phyloP scores from a whole-genome alignment of 2,797 vertebrate species.

The Parambassis ranga region DNA sequence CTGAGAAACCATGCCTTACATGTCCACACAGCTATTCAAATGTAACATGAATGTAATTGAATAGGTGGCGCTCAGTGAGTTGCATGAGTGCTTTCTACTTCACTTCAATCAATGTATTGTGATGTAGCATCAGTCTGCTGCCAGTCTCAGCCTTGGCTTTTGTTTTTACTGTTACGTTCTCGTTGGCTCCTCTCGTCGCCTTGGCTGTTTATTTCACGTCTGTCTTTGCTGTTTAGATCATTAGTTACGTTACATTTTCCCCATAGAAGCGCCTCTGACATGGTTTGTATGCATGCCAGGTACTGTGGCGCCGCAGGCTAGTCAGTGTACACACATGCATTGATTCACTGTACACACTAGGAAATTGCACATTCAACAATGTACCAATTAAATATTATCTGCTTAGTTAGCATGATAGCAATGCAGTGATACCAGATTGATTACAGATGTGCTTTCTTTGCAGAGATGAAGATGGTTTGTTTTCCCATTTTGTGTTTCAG shows the following conservation, averaged over 20 bases:
- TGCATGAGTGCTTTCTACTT: constrained; percentile 38
- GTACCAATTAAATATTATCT: constrained; percentile 22
- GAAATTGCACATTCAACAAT: constrained; percentile 5
- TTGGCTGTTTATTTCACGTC: constrained; percentile 32
- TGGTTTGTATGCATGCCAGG: constrained; percentile 33
- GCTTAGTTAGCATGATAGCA: background rate
- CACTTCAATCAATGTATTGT: constrained; percentile 40
- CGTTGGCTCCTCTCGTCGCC: constrained; percentile 17
- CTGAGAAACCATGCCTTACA: constrained; percentile 7
- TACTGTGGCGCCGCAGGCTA: constrained; percentile 23
- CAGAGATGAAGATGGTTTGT: constrained; percentile 14
- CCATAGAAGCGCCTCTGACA: constrained; percentile 33
- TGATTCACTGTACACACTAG: constrained; percentile 25
- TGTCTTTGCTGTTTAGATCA: constrained; percentile 29
- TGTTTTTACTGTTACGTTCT: constrained; percentile 21
- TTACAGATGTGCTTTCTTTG: constrained; percentile 3
- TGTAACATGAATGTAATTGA: constrained; percentile 51
- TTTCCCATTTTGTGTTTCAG: constrained; percentile 39
- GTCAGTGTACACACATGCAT: constrained; percentile 10
- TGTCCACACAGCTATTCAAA: constrained; percentile 41
- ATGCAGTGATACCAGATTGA: constrained; percentile 5
- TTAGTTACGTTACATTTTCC: constrained; percentile 46
- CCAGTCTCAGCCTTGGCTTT: constrained; percentile 13
- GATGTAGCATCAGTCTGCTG: constrained; percentile 8
- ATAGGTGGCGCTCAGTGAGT: constrained; percentile 41